Conservation (phyloP, 2,797 vertebrate genomes). For the Parauchenoglanis ngamensis region DNA sequence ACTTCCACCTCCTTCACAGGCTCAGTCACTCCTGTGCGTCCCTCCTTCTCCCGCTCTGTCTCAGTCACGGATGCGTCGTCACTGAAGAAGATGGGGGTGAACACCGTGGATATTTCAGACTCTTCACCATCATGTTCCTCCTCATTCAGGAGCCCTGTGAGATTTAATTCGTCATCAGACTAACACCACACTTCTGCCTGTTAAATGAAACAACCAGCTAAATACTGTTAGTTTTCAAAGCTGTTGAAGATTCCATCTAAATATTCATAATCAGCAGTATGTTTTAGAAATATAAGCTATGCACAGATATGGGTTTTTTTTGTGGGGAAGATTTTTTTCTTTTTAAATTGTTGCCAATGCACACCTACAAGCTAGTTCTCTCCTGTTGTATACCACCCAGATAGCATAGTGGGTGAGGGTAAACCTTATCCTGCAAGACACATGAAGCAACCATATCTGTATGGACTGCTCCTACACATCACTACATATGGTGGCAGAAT, state of each 20-base stretch:
- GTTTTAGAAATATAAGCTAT: not conserved
- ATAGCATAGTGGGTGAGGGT: not conserved
- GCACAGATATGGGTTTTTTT: not conserved
- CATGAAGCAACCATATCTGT: not conserved
- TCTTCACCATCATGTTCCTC: constrained; percentile 49
- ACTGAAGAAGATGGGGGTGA: constrained; percentile 77
- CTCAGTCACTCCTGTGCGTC: constrained; percentile 55
- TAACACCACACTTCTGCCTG: constrained; percentile 51
- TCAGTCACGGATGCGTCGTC: constrained; percentile 76
- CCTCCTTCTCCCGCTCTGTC: constrained; percentile 72
- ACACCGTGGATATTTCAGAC: constrained; percentile 59
- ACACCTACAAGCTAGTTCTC: not conserved
- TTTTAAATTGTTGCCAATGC: not conserved
- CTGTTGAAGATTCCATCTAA: not conserved
- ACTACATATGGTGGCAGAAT: not conserved
- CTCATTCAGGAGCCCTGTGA: constrained; percentile 44
- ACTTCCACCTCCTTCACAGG: constrained; percentile 50
- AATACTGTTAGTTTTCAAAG: constrained; percentile 4
- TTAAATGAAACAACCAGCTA: not conserved
- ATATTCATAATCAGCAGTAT: not conserved
- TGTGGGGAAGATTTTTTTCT: not conserved
- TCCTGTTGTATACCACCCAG: not conserved
- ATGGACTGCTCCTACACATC: not conserved
- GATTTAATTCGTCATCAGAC: constrained; percentile 69
- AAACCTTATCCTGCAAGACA: not conserved